Evolutionary conservation across 1,140 invertebrate genomes (phyloP).

Genomic region (Laupala kohalensis): DNA sequence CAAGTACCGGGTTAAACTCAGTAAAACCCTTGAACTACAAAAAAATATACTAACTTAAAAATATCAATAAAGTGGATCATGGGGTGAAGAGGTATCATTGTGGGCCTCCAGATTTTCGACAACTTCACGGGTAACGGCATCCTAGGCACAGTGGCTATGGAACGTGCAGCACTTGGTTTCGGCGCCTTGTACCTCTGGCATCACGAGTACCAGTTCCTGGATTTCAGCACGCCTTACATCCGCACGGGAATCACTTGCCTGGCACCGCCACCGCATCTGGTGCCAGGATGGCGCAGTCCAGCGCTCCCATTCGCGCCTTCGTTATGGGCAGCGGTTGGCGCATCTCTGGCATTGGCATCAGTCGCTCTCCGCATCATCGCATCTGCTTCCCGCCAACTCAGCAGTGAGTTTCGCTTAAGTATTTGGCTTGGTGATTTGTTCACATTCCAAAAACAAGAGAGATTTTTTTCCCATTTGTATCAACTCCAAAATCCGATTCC

Average conservation of each 20-base stretch:
- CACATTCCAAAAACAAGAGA: background rate
- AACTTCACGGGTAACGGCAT: slow-evolving; percentile 39
- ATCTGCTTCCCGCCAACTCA: background rate
- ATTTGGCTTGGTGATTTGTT: background rate
- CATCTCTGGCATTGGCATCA: slow-evolving; percentile 25
- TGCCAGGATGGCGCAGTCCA: slow-evolving; percentile 30
- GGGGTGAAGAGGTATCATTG: too few relatives aligned
- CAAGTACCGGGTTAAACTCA: too few relatives aligned
- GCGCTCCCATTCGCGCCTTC: slow-evolving; percentile 26
- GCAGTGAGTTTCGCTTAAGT: background rate
- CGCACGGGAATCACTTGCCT: slow-evolving; percentile 42
- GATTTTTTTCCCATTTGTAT: too few relatives aligned
- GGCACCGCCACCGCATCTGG: slow-evolving; percentile 34
- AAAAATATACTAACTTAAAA: too few relatives aligned
- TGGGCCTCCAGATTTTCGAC: slow-evolving; percentile 37
- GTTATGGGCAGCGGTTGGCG: slow-evolving; percentile 27
- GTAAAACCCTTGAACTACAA: too few relatives aligned
- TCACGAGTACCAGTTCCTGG: slow-evolving; percentile 35
- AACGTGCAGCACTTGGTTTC: slow-evolving; percentile 41
- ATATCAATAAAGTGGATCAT: too few relatives aligned
- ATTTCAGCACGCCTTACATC: slow-evolving; percentile 36
- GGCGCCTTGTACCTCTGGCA: slow-evolving; percentile 44
- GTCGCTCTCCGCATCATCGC: slow-evolving; percentile 21
- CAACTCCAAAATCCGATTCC: background rate
- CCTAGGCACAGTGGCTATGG: slow-evolving; percentile 31